phyloP scores from a whole-genome alignment of 2,113 vertebrate genomes.

The Ictalurus punctatus region DNA sequence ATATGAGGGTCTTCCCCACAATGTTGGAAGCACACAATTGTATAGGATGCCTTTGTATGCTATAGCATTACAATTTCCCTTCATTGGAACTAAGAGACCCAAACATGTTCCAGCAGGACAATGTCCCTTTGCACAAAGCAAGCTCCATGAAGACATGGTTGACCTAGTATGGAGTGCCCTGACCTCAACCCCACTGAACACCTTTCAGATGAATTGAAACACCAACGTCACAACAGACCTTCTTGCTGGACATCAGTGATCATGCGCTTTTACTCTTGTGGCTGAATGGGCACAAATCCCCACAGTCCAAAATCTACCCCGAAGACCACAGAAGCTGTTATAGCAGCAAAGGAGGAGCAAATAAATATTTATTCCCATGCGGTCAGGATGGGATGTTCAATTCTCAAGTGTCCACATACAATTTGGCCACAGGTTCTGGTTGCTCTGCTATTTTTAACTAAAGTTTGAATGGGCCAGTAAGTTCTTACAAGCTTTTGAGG shows the following conservation, averaged over 20 bases:
- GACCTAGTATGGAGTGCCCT: not conserved
- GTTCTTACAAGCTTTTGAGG: constrained; percentile 14
- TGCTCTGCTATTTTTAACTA: constrained; percentile 6
- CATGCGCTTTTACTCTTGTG: not conserved
- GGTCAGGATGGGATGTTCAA: not conserved
- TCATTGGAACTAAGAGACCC: not conserved
- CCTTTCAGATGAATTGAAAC: not conserved
- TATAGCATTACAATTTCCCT: not conserved
- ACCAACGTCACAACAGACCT: not conserved
- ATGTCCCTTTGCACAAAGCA: not conserved
- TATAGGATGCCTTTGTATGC: not conserved
- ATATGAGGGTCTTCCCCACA: not conserved
- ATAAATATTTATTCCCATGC: not conserved
- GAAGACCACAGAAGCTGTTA: not conserved
- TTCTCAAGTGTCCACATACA: not conserved
- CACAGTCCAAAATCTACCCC: not conserved
- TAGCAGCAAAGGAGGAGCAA: not conserved
- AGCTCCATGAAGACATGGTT: not conserved
- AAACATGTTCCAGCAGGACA: not conserved
- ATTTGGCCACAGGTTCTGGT: not conserved
- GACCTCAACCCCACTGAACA: not conserved
- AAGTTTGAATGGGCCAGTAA: constrained; percentile 16
- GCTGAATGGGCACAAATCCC: not conserved
- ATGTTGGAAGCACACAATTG: not conserved
- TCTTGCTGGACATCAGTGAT: not conserved